Percentiles rank a stretch among this genome's conserved stretches.
Evolutionary conservation across 1,140 invertebrate genomes (phyloP).

Genomic region (Drosophila mayri): DNA sequence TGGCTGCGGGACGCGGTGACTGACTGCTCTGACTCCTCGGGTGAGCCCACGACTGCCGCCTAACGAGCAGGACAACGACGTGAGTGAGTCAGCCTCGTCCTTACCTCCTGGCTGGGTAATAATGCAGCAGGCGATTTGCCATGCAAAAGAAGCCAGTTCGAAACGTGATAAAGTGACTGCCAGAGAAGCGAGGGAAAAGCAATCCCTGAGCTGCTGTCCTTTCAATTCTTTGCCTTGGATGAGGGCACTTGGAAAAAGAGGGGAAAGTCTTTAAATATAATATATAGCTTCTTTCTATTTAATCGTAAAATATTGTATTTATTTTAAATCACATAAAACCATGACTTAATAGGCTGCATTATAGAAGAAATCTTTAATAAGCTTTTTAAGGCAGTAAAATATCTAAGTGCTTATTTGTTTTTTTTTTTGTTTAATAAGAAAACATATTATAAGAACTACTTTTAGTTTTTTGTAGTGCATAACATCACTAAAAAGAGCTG

Average conservation of each 20-base stretch:
- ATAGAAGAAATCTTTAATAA: too few species aligned
- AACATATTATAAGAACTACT: neutral
- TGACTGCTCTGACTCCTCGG: constrained; percentile 20
- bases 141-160: constrained; percentile 65
- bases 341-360: too few species aligned
- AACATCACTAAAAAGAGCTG: constrained; percentile 25
- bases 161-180: constrained; percentile 76
- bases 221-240: neutral
- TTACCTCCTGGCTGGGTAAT: constrained; percentile 36
- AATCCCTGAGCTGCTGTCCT: constrained; percentile 3
- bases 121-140: constrained; percentile 71
- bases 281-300: neutral
- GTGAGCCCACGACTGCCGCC: constrained; percentile 16
- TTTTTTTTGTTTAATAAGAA: too few species aligned
- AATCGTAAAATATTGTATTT: too few species aligned
- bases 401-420: too few species aligned
- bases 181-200: constrained; percentile 8
- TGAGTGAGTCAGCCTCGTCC: constrained; percentile 50
- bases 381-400: too few species aligned
- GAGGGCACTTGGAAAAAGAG: constrained; percentile 2
- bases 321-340: too few species aligned
- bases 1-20: constrained; percentile 15
- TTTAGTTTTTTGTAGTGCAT: constrained; percentile 19
- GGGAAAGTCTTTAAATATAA: neutral
- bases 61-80: constrained; percentile 60